These are phyloP conservation scores for Pteropus alecto DNA, from an alignment of 2,113 vertebrate genomes.

Conservation along the genomic window DNA sequence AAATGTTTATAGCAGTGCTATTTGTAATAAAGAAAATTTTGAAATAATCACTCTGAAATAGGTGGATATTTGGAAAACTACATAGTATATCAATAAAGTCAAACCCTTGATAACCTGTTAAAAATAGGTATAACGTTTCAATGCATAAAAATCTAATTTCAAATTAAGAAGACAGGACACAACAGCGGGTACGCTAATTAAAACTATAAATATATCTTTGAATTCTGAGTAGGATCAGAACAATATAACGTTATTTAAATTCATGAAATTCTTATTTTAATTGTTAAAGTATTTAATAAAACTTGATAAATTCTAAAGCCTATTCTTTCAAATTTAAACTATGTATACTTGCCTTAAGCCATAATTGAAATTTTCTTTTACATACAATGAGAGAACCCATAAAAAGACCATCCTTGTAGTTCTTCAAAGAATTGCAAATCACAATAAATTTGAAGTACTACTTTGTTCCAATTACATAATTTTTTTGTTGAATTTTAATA, in stretches of 20 bases:
- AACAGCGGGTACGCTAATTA: neutral
- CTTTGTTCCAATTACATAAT: neutral
- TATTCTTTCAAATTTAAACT: constrained; percentile 1
- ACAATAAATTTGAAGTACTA: neutral
- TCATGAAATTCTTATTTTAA: neutral
- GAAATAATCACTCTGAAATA: neutral
- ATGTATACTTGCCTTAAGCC: neutral
- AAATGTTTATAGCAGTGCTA: neutral
- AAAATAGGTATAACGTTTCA: neutral
- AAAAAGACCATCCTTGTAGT: neutral
- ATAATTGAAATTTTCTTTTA: constrained; percentile 14
- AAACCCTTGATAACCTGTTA: neutral
- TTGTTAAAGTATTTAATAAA: neutral
- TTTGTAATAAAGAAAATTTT: neutral
- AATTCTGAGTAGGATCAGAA: neutral
- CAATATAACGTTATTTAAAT: neutral
- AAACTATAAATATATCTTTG: neutral
- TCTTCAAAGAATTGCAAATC: neutral
- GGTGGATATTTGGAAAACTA: neutral
- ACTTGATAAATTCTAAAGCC: neutral
- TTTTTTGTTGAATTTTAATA: neutral
- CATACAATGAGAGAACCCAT: neutral
- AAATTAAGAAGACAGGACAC: neutral
- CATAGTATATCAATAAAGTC: neutral
- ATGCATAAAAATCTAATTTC: neutral